A percentile compares a stretch with the other conserved stretches of the same genome.
Conservation (phyloP, 2,113 vertebrate genomes). For the Osmerus mordax region DNA sequence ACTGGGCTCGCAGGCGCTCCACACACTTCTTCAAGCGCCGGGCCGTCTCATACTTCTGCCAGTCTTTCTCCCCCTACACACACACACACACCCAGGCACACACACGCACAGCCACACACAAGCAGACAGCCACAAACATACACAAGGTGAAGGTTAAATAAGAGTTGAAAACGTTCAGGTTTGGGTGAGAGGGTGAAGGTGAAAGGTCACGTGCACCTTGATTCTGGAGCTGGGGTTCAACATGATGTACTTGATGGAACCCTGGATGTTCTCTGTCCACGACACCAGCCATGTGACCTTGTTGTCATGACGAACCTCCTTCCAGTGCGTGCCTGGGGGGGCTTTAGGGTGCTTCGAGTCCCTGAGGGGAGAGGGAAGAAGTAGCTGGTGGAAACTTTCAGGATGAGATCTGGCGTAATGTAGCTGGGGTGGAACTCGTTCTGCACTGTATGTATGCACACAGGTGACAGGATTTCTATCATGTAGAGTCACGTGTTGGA, state of each 20-base stretch:
- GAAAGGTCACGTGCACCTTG: conserved; percentile 73
- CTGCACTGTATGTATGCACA: too few relatives aligned
- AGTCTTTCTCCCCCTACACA: conserved; percentile 91
- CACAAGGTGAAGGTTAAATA: neutral
- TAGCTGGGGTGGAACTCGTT: too few relatives aligned
- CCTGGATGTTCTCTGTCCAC: conserved; percentile 97
- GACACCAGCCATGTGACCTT: conserved; percentile 97
- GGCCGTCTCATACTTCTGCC: conserved; percentile 97
- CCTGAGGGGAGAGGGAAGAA: conserved; percentile 60
- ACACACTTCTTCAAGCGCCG: conserved; percentile 91
- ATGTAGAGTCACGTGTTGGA: too few relatives aligned
- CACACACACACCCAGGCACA: conserved; percentile 7
- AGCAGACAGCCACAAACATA: neutral
- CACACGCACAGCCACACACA: neutral
- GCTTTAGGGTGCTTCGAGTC: conserved; percentile 89
- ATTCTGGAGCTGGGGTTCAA: conserved; percentile 95
- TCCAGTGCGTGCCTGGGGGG: conserved; percentile 90
- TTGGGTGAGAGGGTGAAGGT: neutral
- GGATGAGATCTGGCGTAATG: conserved; percentile 3
- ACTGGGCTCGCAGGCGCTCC: conserved; percentile 86
- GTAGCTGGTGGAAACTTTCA: neutral
- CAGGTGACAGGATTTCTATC: too few relatives aligned
- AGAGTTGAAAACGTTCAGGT: neutral
- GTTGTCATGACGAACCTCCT: conserved; percentile 92
- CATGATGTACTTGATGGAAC: conserved; percentile 98